These are phyloP conservation scores for Zygogramma bicolorata DNA, from an alignment of 2,888 invertebrate genomes.

Conservation along the genomic window DNA sequence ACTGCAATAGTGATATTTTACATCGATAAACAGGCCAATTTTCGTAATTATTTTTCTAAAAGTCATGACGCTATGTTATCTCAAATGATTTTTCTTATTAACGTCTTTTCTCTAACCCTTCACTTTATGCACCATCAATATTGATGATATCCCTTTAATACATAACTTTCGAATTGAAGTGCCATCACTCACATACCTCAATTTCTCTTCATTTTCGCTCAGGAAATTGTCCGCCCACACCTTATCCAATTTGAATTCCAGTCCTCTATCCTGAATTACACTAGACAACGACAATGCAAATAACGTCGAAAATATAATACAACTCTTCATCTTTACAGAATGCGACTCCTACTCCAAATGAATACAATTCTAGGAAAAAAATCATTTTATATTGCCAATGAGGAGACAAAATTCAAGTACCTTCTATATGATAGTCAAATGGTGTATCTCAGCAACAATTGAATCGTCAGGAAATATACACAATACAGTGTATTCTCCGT, in stretches of 20 bases:
- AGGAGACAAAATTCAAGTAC: neutral
- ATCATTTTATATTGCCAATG: neutral
- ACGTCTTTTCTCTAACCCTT: too few species aligned
- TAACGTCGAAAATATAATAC: neutral
- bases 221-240: neutral
- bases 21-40: too few species aligned
- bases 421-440: neutral
- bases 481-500: too few species aligned
- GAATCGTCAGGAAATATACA: neutral
- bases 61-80: too few species aligned
- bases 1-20: too few species aligned
- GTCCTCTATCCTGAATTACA: neutral
- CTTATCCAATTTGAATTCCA: neutral
- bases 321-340: neutral
- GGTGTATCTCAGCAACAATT: neutral
- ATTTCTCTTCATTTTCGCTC: neutral
- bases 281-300: neutral
- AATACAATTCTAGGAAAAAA: neutral
- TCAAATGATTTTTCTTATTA: too few species aligned
- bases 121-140: too few species aligned
- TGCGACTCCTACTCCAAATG: neutral
- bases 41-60: too few species aligned
- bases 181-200: neutral
- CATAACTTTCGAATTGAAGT: too few species aligned
- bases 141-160: too few species aligned